Evolutionary conservation across 2,113 vertebrate species (phyloP).

Genomic region (Tragelaphus scriptus): DNA sequence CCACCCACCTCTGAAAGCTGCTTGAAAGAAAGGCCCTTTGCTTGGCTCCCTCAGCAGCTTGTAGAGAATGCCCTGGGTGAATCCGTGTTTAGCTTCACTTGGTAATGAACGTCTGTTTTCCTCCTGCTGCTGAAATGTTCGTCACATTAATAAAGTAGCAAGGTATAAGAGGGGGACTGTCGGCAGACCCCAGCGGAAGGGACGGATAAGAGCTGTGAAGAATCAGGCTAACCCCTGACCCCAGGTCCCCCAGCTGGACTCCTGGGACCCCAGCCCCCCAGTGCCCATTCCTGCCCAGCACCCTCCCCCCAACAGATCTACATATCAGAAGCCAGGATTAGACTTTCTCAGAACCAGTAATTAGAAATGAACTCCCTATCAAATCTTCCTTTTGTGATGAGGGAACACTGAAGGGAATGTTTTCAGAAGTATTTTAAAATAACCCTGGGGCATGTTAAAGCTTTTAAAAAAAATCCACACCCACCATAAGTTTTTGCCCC

Average conservation of each 20-base stretch:
- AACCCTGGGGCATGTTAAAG: neutral
- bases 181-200: neutral
- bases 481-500: neutral
- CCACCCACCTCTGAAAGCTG: neutral
- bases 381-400: neutral
- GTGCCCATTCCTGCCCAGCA: neutral
- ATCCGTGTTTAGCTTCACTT: neutral
- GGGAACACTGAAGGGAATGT: neutral
- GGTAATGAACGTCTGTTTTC: neutral
- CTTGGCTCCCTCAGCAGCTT: neutral
- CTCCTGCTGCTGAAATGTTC: neutral
- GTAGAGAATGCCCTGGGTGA: neutral
- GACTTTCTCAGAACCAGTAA: neutral
- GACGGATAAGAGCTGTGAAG: neutral
- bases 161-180: neutral
- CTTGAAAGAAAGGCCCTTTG: neutral
- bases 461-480: neutral
- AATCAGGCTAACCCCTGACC: neutral
- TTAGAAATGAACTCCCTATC: neutral
- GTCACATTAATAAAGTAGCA: neutral
- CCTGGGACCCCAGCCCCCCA: neutral
- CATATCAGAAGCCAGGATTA: neutral
- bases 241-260: neutral
- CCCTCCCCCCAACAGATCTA: neutral
- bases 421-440: constrained; percentile 14